Evolutionary conservation across 2,888 invertebrate genomes (phyloP).

Genomic region (Limenitis camilla): DNA sequence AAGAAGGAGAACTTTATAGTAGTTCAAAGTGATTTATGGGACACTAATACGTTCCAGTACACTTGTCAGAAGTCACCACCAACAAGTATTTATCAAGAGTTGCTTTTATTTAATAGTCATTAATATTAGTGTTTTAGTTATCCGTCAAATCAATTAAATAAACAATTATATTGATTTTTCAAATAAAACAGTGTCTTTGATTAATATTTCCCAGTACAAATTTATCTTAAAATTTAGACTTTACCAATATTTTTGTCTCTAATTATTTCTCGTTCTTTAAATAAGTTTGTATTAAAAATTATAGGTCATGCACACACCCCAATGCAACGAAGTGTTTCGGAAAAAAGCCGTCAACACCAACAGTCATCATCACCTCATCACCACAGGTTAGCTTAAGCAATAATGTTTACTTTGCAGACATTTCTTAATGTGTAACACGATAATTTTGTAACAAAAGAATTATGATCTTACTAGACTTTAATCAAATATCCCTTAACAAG

Average conservation of each 20-base stretch:
- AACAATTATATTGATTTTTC: no score
- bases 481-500: background rate
- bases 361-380: constrained; percentile 60
- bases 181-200: no score
- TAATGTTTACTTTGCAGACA: no score
- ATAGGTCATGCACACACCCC: constrained; percentile 65
- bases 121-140: no score
- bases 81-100: constrained; percentile 22
- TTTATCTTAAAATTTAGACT: no score
- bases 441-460: background rate
- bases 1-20: constrained; percentile 77
- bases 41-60: constrained; percentile 77
- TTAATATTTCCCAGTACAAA: no score
- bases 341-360: constrained; percentile 74
- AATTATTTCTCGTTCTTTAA: background rate
- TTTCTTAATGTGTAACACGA: no score
- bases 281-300: no score
- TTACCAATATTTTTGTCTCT: background rate
- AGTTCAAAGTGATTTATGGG: constrained; percentile 80
- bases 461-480: background rate
- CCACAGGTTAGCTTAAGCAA: constrained; percentile 40
- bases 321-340: constrained; percentile 78
- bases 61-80: constrained; percentile 65
- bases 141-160: no score
- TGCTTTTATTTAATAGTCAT: no score